Conservation (phyloP, 2,888 invertebrate genomes). For the Brachyopa scutellaris region DNA sequence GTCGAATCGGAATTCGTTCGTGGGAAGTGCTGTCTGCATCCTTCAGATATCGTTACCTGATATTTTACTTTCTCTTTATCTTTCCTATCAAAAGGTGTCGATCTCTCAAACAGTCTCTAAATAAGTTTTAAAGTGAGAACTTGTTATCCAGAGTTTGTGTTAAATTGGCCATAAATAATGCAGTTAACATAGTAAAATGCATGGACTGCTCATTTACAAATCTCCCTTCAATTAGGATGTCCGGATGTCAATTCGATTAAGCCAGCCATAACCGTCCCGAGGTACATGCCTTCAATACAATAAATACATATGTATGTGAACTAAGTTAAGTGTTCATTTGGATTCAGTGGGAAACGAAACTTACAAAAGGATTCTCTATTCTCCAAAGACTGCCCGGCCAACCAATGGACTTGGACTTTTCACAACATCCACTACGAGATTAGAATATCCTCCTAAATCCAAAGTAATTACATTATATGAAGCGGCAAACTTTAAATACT, state of each 20-base stretch:
- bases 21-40: no score
- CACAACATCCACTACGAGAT: not conserved
- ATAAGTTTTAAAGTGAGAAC: no score
- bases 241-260: slow-evolving; percentile 54
- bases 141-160: not conserved
- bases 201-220: slow-evolving; percentile 41
- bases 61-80: no score
- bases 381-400: not conserved
- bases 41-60: no score
- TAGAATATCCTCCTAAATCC: slow-evolving; percentile 40
- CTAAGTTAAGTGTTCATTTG: slow-evolving; percentile 9
- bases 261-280: slow-evolving; percentile 18
- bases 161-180: slow-evolving; percentile 43
- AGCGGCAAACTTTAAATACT: slow-evolving; percentile 52
- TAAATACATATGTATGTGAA: slow-evolving; percentile 18
- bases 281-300: slow-evolving; percentile 21
- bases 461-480: slow-evolving; percentile 50
- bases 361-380: slow-evolving; percentile 10
- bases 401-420: not conserved
- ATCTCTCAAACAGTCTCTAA: no score
- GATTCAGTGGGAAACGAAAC: slow-evolving; percentile 27
- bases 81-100: no score
- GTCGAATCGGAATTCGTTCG: no score
- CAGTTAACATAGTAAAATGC: slow-evolving; percentile 36
- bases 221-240: slow-evolving; percentile 49